Conservation (phyloP, 1,140 invertebrate species). For the Ooceraea biroi region DNA sequence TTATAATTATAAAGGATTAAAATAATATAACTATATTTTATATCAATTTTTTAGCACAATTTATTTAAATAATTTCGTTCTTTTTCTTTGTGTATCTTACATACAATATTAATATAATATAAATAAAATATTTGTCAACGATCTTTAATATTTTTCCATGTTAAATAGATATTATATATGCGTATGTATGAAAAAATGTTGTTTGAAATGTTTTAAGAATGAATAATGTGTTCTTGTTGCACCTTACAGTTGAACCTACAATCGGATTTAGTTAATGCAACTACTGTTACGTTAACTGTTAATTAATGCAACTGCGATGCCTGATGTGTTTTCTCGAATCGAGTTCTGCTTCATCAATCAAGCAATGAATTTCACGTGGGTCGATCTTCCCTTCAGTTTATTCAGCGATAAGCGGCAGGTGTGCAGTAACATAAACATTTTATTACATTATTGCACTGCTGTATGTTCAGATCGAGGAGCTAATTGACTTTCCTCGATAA, state of each 20-base stretch:
- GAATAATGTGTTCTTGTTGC: neutral
- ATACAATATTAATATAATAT: neutral
- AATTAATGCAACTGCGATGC: neutral
- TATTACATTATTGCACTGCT: constrained; percentile 53
- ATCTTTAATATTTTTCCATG: neutral
- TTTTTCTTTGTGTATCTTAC: neutral
- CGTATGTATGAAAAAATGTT: neutral
- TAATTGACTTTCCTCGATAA: constrained; percentile 61
- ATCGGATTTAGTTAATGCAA: neutral
- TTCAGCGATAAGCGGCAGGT: constrained; percentile 51
- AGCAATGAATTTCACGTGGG: neutral
- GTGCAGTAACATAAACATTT: constrained; percentile 61
- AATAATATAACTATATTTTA: constrained; percentile 11
- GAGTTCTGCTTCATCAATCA: constrained; percentile 16
- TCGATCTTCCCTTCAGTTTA: constrained; percentile 33
- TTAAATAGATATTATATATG: neutral
- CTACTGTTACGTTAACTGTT: neutral
- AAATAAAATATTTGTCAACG: neutral
- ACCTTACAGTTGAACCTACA: neutral
- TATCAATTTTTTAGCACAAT: neutral
- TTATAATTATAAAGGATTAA: constrained; percentile 9
- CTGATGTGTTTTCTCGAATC: neutral
- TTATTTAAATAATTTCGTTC: neutral
- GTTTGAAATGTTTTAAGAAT: neutral
- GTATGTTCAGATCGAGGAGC: constrained; percentile 41